Base-by-base conservation (phyloP, 2,888 invertebrate genomes). In the Pammene fasciana region DNA sequence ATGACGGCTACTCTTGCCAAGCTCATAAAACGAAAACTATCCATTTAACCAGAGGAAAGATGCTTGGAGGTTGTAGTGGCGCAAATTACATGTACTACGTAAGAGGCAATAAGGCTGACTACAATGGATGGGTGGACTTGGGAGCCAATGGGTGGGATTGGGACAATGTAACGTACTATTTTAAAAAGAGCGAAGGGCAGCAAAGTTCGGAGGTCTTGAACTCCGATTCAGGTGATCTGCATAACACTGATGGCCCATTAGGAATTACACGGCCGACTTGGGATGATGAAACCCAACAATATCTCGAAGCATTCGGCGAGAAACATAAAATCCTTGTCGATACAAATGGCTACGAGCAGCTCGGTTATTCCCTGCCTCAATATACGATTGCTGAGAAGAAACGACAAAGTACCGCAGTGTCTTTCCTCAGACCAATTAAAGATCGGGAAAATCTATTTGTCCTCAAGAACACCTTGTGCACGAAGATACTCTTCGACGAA, bases 1-100 rank as follows among this genome's bases (percentile, higher is more conserved):
- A 87, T 56, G 86, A 87, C 52, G 78, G 78, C 3, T 50, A 82
- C 79, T 68, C 78, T 85, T 0, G 76, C 5, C 78, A 72, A 9
- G 78, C 74, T 65, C 74, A 70, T 2, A 79, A 78, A 57, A 82
- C 70, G 14, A 71, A 86, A 18, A 78, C 75, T 48, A 70, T 79
- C 93, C 50, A 50, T 26, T 26, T 50, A 13, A 50, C 50, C 18
- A 50, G 50, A 26, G 50, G 50, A 11, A 95, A 95, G 79, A 93
- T 93, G 57, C 83, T 95, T 16, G 96, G 96, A 0, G 96, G 96
- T 0, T 93, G 93, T 6, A 95, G 95, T 65, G 87, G 92, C 0
- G 88, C 94, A 1, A 96, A 96, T 80, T 94, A 93, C 57, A 95
- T 96, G 95, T 79, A 94, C 8, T 94, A 96, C 75, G 86, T 95